Evolutionary conservation across 2,888 invertebrate genomes (phyloP), one percentile per base, ranked within the genome.

Genomic region (Alcis repandata): DNA sequence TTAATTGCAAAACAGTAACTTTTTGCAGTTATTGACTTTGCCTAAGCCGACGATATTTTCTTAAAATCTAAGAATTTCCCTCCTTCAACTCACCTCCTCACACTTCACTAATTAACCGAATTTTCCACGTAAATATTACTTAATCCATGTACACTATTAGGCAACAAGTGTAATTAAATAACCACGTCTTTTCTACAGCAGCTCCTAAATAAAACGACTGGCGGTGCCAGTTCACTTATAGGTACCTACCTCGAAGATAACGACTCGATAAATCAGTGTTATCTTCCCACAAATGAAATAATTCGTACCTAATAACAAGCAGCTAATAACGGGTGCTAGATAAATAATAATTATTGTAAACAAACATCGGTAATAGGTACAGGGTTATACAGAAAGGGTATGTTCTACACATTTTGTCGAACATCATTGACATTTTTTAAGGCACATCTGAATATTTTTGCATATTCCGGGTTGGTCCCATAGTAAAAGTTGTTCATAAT

Each of bases 261-360:
- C 7, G 20, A 19, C 9, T 36, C 36, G 51, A 51, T 51, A 51
- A 51, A 51, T 51, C 51, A 36, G 36, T 36, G 20, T 51, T 51
- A 51, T 51, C 51, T 1, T 8, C 13, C 0, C 32, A 17, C 15
- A 27, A 48, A 10, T 48, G 27, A n/a, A 11, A 19, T 51, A 51
- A 36, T 36, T 51, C 36, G 17, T 33, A 32, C 3, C 19, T 10
- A 15, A 8, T 17, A 4, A 8, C 27, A n/a, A 8, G 46, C 22
- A 46, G n/a, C 19, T 22, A 22, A 20, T n/a, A 22, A 46, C 20
- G n/a, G 7, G 8, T 20, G 20, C 10, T 19, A 20, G 2, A 41
- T 17, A 19, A 41, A 17, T 41, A 1, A 32, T n/a, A 17, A 22
- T 22, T 22, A 19, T 1, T 41, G 22, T n/a, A 22, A 46, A 46